phyloP scores from a whole-genome alignment of 2,888 invertebrate species.

The Proisotoma minuta region DNA sequence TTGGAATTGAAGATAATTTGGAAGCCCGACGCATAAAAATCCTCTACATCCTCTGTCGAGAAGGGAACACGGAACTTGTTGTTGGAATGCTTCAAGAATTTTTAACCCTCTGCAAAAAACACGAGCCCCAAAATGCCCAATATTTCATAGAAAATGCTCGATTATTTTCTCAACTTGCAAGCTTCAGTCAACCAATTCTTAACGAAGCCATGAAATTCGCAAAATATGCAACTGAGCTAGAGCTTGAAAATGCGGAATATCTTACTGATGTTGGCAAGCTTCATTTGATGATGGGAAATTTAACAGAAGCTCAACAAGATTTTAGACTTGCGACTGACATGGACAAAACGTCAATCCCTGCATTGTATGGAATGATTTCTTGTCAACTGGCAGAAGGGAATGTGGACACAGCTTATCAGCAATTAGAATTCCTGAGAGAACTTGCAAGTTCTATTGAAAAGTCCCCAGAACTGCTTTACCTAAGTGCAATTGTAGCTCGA shows the following conservation, averaged over 20 bases:
- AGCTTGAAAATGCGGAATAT: slow-evolving; percentile 64
- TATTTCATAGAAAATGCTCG: slow-evolving; percentile 68
- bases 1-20: slow-evolving; percentile 67
- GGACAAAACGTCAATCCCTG: slow-evolving; percentile 74
- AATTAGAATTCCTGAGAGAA: slow-evolving; percentile 79
- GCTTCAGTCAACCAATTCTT: slow-evolving; percentile 58
- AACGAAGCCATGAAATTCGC: slow-evolving; percentile 69
- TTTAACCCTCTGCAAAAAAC: slow-evolving; percentile 62
- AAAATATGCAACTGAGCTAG: slow-evolving; percentile 72
- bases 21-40: slow-evolving; percentile 65
- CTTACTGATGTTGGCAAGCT: slow-evolving; percentile 76
- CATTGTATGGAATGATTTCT: slow-evolving; percentile 69
- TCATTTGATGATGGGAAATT: slow-evolving; percentile 64
- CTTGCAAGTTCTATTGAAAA: slow-evolving; percentile 64
- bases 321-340: slow-evolving; percentile 76
- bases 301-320: slow-evolving; percentile 72
- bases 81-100: slow-evolving; percentile 65
- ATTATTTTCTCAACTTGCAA: slow-evolving; percentile 60
- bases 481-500: slow-evolving; percentile 62
- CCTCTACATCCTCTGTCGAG: slow-evolving; percentile 67
- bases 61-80: slow-evolving; percentile 71
- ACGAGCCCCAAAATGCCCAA: slow-evolving; percentile 71
- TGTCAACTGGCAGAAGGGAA: slow-evolving; percentile 73
- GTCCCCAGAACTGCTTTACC: slow-evolving; percentile 63
- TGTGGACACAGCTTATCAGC: slow-evolving; percentile 71